These are phyloP conservation scores for Frieseomelitta varia DNA, from an alignment of 1,140 invertebrate species.

Conservation along the genomic window DNA sequence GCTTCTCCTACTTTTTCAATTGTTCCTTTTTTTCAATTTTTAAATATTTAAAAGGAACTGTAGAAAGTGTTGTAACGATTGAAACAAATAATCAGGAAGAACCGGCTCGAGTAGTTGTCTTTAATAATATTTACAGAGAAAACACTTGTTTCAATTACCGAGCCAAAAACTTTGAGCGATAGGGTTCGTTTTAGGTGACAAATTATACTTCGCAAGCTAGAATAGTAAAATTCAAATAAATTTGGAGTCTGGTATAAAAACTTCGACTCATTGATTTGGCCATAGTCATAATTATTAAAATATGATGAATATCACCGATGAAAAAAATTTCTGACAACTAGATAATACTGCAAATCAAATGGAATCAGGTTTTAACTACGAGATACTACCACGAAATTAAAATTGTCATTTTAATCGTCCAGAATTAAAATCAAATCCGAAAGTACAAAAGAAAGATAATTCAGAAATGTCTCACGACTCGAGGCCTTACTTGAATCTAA, in stretches of 20 bases:
- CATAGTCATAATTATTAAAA: too few species aligned
- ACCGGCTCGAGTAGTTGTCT: not conserved
- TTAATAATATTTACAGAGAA: not conserved
- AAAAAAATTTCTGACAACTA: too few species aligned
- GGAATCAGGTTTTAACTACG: too few species aligned
- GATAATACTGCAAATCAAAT: too few species aligned
- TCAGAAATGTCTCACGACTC: too few species aligned
- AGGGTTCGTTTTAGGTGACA: not conserved
- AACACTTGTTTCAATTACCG: not conserved
- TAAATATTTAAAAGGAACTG: not conserved
- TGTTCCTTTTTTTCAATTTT: not conserved
- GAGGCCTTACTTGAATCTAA: too few species aligned
- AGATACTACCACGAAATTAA: too few species aligned
- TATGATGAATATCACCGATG: too few species aligned
- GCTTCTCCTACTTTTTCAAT: not conserved
- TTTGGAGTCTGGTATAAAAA: not conserved
- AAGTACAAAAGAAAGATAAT: too few species aligned
- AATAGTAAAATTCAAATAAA: not conserved
- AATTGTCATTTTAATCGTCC: too few species aligned
- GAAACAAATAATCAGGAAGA: not conserved
- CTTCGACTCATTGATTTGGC: too few species aligned
- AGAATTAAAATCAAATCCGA: too few species aligned
- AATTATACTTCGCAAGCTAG: not conserved
- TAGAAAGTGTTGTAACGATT: not conserved
- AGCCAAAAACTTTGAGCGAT: not conserved